These are phyloP conservation scores for Microdon myrmicae DNA, from an alignment of 2,888 invertebrate genomes.

Conservation along the genomic window DNA sequence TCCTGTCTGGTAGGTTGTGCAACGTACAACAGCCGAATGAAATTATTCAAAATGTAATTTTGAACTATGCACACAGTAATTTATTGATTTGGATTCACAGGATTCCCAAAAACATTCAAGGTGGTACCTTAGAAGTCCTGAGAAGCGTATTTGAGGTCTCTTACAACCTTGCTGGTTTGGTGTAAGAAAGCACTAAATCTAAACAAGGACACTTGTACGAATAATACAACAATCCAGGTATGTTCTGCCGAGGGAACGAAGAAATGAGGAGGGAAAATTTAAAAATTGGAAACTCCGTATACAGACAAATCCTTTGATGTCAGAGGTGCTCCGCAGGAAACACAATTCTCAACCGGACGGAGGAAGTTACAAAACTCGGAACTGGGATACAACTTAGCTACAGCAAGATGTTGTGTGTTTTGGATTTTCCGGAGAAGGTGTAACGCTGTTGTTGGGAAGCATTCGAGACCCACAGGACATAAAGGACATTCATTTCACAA, in stretches of 20 bases:
- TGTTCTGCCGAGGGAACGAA: too few relatives aligned
- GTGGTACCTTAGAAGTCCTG: background rate
- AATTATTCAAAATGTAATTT: slow-evolving; percentile 53
- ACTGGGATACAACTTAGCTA: slow-evolving; percentile 26
- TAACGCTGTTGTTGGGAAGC: background rate
- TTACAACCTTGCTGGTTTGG: slow-evolving; percentile 27
- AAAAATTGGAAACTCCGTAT: too few relatives aligned
- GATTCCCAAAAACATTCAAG: slow-evolving; percentile 2
- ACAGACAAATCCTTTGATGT: slow-evolving; percentile 19
- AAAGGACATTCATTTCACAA: slow-evolving; percentile 39
- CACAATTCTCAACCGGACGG: slow-evolving; percentile 40
- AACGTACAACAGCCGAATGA: slow-evolving; percentile 38
- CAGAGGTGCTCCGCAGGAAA: slow-evolving; percentile 48
- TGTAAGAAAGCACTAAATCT: slow-evolving; percentile 51
- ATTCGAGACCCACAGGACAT: slow-evolving; percentile 34
- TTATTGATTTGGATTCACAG: slow-evolving; percentile 49
- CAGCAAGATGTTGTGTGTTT: slow-evolving; percentile 48
- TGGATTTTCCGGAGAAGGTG: slow-evolving; percentile 36
- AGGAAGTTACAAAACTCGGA: slow-evolving; percentile 7
- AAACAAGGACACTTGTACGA: too few relatives aligned
- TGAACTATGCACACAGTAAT: slow-evolving; percentile 35
- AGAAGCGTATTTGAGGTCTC: slow-evolving; percentile 25
- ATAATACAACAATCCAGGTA: too few relatives aligned
- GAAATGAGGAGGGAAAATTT: too few relatives aligned
- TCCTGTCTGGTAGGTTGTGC: slow-evolving; percentile 30